phyloP scores from a whole-genome alignment of 2,113 vertebrate species.

The Myiagra hebetior region DNA sequence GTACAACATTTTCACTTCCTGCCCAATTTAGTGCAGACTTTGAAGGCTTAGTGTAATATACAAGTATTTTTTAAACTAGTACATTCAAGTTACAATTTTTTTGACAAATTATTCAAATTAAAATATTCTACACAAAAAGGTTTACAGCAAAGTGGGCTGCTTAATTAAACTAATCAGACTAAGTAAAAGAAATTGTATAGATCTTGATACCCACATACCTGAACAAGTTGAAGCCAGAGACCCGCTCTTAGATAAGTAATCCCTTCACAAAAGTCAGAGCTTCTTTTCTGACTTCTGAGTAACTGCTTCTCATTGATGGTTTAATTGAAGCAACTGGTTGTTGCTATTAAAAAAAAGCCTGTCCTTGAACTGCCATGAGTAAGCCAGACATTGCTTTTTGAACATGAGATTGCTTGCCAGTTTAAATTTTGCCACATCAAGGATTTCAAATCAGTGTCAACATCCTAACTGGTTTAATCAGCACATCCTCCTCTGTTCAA shows the following conservation, averaged over 20 bases:
- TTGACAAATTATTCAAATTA: neutral
- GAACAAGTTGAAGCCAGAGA: neutral
- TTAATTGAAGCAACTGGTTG: neutral
- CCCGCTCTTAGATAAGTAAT: neutral
- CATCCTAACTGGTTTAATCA: constrained; percentile 1
- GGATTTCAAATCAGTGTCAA: neutral
- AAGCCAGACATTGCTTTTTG: neutral
- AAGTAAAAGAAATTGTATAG: neutral
- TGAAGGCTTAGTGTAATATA: neutral
- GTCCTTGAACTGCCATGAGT: neutral
- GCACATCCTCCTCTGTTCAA: neutral
- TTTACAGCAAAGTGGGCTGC: neutral
- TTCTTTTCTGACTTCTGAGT: neutral
- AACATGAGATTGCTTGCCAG: neutral
- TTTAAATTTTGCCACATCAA: constrained; percentile 5
- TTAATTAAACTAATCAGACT: neutral
- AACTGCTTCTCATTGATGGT: neutral
- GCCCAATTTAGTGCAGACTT: neutral
- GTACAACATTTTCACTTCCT: neutral
- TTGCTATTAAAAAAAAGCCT: neutral
- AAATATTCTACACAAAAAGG: neutral
- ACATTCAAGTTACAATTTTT: neutral
- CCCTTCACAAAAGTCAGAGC: neutral
- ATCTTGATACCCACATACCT: neutral
- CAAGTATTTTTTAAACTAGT: neutral